A percentile compares a stretch with the other conserved stretches of the same genome.
phyloP scores from a whole-genome alignment of 2,113 vertebrate genomes.

The Nycticryphes semicollaris region DNA sequence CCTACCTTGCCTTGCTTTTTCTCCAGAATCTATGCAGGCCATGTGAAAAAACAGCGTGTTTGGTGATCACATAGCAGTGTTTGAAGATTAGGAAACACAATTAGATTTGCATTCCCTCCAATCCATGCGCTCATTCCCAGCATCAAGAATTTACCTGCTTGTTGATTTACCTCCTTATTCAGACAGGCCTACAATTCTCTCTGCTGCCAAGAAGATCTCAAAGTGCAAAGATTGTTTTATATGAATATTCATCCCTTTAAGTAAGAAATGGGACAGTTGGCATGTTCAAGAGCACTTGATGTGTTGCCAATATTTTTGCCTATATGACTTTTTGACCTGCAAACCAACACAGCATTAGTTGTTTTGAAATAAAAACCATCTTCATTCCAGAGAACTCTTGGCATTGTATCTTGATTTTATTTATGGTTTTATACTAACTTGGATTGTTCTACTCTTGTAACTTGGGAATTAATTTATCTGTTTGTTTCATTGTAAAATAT shows the following conservation, averaged over 20 bases:
- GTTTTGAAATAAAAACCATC: conserved; percentile 24
- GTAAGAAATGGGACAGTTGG: neutral
- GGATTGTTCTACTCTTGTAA: neutral
- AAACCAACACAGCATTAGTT: neutral
- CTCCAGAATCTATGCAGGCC: neutral
- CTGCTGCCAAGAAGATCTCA: neutral
- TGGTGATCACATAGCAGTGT: neutral
- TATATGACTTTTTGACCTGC: conserved; percentile 7
- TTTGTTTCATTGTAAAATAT: conserved; percentile 32
- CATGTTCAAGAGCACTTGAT: neutral
- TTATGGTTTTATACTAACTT: conserved; percentile 38
- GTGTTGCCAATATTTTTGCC: conserved; percentile 17
- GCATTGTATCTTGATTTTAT: conserved; percentile 29
- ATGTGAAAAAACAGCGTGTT: neutral
- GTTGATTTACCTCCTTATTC: neutral
- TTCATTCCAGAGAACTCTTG: conserved; percentile 37
- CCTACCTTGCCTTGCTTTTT: conserved; percentile 34
- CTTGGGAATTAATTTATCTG: conserved; percentile 35
- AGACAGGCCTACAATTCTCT: neutral
- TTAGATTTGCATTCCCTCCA: neutral
- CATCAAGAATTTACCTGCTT: neutral
- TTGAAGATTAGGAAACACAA: neutral
- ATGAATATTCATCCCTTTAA: neutral
- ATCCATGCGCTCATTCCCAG: neutral
- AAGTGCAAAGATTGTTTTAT: neutral